Evolutionary conservation across 2,797 vertebrate genomes (phyloP).

Genomic region (Schizopygopsis malacanthus): DNA sequence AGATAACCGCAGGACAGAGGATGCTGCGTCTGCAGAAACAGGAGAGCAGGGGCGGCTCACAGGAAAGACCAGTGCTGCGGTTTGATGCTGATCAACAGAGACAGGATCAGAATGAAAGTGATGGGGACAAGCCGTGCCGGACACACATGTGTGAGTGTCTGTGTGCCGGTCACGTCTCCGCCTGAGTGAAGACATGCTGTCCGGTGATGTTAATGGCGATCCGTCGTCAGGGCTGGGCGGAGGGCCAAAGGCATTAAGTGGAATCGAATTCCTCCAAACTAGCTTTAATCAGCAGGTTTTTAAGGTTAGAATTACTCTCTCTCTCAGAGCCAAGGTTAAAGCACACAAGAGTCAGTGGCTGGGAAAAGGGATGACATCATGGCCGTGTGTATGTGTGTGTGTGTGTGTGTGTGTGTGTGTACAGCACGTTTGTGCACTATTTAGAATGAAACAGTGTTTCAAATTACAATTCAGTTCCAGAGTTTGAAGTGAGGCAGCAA

Average conservation of each 20-base stretch:
- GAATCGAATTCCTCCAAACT: conserved; percentile 98
- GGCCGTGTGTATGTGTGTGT: neutral
- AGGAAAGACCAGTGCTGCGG: conserved; percentile 36
- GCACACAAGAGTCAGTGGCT: conserved; percentile 32
- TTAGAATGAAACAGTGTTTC: neutral
- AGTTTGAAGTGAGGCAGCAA: neutral
- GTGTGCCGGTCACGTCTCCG: conserved; percentile 69
- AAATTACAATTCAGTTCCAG: neutral
- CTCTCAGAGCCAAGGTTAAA: conserved; percentile 50
- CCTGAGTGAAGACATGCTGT: conserved; percentile 79
- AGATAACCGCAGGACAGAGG: conserved; percentile 17
- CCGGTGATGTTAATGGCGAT: conserved; percentile 91
- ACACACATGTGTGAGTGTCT: conserved; percentile 58
- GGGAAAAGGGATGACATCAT: conserved; percentile 33
- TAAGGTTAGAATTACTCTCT: conserved; percentile 96
- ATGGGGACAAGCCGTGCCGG: conserved; percentile 41
- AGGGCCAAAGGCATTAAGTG: conserved; percentile 95
- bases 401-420: conserved; percentile 16
- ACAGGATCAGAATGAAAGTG: conserved; percentile 40
- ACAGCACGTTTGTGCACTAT: neutral
- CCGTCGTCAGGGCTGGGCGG: conserved; percentile 81
- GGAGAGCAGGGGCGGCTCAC: neutral
- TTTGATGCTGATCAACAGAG: conserved; percentile 55
- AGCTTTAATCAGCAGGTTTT: conserved; percentile 99
- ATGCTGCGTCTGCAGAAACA: conserved; percentile 44